Percentiles rank a stretch among this genome's conserved stretches.
phyloP scores from a whole-genome alignment of 2,888 invertebrate species.

The Parasteatoda lunata region DNA sequence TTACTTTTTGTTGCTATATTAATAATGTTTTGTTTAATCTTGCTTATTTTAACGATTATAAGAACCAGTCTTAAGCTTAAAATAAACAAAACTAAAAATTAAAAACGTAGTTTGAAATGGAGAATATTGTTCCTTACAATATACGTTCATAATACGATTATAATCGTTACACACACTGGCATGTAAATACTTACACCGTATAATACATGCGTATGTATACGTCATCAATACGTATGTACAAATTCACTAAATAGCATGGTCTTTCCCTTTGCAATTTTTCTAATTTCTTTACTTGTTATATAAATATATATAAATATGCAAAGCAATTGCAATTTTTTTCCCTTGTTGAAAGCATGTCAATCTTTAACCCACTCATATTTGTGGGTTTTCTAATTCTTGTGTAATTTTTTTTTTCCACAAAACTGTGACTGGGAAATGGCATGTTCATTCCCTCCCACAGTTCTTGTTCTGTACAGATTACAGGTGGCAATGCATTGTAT shows the following conservation, averaged over 20 bases:
- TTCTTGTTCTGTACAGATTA: slow-evolving; percentile 67
- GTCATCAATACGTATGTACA: background rate
- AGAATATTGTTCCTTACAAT: too few relatives aligned
- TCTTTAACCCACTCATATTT: slow-evolving; percentile 47
- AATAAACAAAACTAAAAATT: background rate
- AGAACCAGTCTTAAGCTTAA: background rate
- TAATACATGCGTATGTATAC: too few relatives aligned
- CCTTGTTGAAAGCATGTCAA: slow-evolving; percentile 49
- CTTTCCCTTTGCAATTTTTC: slow-evolving; percentile 46
- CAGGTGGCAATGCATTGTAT: slow-evolving; percentile 67
- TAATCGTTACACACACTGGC: too few relatives aligned
- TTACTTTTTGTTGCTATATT: too few relatives aligned
- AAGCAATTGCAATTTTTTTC: slow-evolving; percentile 50
- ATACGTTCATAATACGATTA: too few relatives aligned
- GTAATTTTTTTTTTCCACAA: slow-evolving; percentile 44
- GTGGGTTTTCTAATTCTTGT: slow-evolving; percentile 47
- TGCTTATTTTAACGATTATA: slow-evolving; percentile 32
- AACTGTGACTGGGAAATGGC: slow-evolving; percentile 23
- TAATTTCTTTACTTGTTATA: slow-evolving; percentile 26
- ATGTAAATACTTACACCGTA: too few relatives aligned
- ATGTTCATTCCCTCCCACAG: slow-evolving; percentile 28
- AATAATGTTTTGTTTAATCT: background rate
- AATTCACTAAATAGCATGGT: background rate
- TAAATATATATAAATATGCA: slow-evolving; percentile 43
- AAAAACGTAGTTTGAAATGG: background rate